A percentile compares a stretch with the other conserved stretches of the same genome.
phyloP scores from a whole-genome alignment of 23 tunicate species.

The Pegea sp. region DNA sequence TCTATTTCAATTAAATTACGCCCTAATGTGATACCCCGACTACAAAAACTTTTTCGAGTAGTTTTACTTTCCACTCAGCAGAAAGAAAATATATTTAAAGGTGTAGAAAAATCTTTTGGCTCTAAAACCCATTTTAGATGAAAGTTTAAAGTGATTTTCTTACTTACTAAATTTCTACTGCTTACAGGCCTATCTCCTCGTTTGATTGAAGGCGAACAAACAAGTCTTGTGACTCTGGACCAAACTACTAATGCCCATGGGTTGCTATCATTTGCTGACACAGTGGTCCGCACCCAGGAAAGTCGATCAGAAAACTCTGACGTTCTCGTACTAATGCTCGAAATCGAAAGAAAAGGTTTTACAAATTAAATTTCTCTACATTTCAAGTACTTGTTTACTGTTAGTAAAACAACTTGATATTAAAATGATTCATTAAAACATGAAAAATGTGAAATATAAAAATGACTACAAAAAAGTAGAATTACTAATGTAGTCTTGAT shows the following conservation, averaged over 20 bases:
- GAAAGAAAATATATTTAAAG: constrained; percentile 23
- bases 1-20: constrained; percentile 8
- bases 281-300: constrained; percentile 14
- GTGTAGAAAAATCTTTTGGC: no score
- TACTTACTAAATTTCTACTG: neutral
- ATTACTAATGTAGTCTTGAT: no score
- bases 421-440: no score
- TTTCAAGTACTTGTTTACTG: no score
- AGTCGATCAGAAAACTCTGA: constrained; percentile 16
- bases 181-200: constrained; percentile 39
- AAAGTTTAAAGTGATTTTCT: no score
- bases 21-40: constrained; percentile 2
- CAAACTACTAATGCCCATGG: constrained; percentile 54
- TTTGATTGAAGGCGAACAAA: constrained; percentile 5
- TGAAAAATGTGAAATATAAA: no score
- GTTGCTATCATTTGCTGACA: constrained; percentile 16
- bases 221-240: constrained; percentile 28
- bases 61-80: constrained; percentile 13
- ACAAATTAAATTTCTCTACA: neutral
- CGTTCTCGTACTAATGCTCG: constrained; percentile 24
- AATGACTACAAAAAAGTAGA: no score
- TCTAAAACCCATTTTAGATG: no score
- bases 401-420: no score
- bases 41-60: constrained; percentile 18
- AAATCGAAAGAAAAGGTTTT: constrained; percentile 25